phyloP scores from a whole-genome alignment of 2,113 vertebrate genomes.

The Vicugna pacos region DNA sequence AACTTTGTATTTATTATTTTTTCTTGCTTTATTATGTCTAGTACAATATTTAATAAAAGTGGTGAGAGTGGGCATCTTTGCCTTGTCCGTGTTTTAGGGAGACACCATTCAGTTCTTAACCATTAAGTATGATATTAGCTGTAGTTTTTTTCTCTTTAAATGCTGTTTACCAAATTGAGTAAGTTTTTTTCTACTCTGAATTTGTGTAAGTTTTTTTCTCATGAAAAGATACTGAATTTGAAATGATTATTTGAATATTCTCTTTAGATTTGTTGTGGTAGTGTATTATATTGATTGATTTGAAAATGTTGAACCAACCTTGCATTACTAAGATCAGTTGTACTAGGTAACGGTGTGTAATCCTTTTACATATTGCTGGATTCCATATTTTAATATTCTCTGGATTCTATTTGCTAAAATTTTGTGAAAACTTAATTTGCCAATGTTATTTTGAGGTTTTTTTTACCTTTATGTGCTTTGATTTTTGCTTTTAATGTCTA shows the following conservation, averaged over 20 bases:
- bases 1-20: not conserved
- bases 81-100: not conserved
- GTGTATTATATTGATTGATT: not conserved
- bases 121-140: not conserved
- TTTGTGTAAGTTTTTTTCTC: not conserved
- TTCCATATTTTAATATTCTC: not conserved
- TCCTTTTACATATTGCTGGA: not conserved
- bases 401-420: not conserved
- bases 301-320: not conserved
- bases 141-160: constrained; percentile 14
- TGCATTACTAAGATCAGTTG: not conserved
- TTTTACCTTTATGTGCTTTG: not conserved
- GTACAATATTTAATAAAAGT: not conserved
- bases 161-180: not conserved
- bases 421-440: not conserved
- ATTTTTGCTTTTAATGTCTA: not conserved
- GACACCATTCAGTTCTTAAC: not conserved
- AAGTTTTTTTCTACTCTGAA: not conserved
- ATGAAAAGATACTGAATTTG: not conserved
- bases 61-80: not conserved
- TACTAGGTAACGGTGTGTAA: not conserved
- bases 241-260: not conserved
- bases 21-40: not conserved
- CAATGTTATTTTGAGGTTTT: not conserved
- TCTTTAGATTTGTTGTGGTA: not conserved